Conservation (phyloP, 1,140 invertebrate species). For the Nebria ingens region DNA sequence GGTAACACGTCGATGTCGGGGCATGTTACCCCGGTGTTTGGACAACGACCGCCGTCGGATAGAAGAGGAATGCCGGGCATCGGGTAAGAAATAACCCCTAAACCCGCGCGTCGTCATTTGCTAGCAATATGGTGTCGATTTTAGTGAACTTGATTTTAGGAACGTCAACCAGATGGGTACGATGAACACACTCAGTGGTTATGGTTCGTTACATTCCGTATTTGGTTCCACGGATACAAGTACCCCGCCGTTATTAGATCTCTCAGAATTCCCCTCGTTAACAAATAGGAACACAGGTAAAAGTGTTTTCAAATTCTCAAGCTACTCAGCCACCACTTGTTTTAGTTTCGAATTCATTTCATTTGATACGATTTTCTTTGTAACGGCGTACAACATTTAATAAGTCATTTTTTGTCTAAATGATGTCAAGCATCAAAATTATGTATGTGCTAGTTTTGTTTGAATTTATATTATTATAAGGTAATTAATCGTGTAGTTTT, state of each 20-base stretch:
- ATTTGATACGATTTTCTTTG: no score
- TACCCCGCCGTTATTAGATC: constrained; percentile 73
- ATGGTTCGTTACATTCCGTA: constrained; percentile 67
- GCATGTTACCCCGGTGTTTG: constrained; percentile 67
- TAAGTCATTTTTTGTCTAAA: no score
- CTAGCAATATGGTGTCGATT: constrained; percentile 1
- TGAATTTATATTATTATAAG: no score
- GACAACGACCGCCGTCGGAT: constrained; percentile 64
- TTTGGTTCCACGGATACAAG: constrained; percentile 61
- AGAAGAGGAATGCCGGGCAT: constrained; percentile 61
- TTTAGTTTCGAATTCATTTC: no score
- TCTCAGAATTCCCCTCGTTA: constrained; percentile 83
- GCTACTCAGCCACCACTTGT: no score
- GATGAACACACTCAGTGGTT: constrained; percentile 51
- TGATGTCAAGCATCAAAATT: no score
- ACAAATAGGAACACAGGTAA: constrained; percentile 60
- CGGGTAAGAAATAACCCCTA: constrained; percentile 38
- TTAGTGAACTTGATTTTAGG: constrained; percentile 29
- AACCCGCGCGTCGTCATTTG: neutral
- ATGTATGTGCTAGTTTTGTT: no score
- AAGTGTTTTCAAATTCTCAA: no score
- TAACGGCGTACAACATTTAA: no score
- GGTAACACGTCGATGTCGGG: constrained; percentile 47
- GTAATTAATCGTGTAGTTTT: no score
- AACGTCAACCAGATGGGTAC: constrained; percentile 50